phyloP scores from a whole-genome alignment of 2,797 vertebrate genomes.

The Acipenser transmontanus region DNA sequence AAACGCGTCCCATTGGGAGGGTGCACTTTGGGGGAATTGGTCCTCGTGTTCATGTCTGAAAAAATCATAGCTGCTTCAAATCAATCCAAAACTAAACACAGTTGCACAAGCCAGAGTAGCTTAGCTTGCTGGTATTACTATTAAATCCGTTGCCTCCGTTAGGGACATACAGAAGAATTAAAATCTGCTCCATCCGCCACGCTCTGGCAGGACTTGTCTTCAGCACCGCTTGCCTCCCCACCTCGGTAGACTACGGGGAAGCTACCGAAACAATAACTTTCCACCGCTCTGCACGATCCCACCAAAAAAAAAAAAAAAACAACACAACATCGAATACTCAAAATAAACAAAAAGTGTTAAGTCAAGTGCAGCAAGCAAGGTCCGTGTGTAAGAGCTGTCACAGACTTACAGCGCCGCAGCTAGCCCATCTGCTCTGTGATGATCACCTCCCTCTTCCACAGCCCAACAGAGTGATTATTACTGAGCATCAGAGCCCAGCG shows the following conservation, averaged over 20 bases:
- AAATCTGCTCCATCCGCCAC: constrained; percentile 53
- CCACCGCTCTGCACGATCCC: no score
- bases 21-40: constrained; percentile 90
- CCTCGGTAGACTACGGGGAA: constrained; percentile 16
- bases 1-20: constrained; percentile 94
- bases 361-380: no score
- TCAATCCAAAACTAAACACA: constrained; percentile 68
- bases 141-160: constrained; percentile 58
- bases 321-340: no score
- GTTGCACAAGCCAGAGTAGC: constrained; percentile 48
- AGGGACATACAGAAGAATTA: constrained; percentile 43
- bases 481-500: constrained; percentile 67
- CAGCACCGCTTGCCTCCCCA: constrained; percentile 28
- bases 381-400: constrained; percentile 11
- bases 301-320: no score
- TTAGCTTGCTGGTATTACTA: constrained; percentile 39
- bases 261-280: no score
- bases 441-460: constrained; percentile 76
- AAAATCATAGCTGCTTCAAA: constrained; percentile 89
- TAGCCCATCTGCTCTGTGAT: constrained; percentile 77
- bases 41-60: constrained; percentile 91
- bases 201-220: constrained; percentile 29
- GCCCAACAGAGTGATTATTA: constrained; percentile 74
- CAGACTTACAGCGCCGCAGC: constrained; percentile 64
- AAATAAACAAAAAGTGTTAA: no score